These are phyloP conservation scores for Chrosomus eos DNA, from an alignment of 2,797 vertebrate genomes.

Conservation along the genomic window DNA sequence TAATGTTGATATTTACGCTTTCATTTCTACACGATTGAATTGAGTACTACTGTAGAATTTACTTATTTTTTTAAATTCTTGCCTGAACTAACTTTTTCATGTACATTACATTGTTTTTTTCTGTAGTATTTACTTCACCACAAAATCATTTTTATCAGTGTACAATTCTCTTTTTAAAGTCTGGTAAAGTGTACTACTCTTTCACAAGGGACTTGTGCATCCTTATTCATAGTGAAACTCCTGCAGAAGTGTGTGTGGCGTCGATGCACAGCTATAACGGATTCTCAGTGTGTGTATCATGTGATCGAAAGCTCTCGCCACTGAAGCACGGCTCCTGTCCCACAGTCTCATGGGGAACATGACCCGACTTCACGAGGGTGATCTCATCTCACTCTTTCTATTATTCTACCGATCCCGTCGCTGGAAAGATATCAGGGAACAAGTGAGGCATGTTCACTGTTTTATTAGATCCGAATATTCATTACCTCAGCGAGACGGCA, in stretches of 20 bases:
- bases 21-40: too few relatives aligned
- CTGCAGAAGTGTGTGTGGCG: not conserved
- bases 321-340: not conserved
- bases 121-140: too few relatives aligned
- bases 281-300: not conserved
- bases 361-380: slow-evolving; percentile 21
- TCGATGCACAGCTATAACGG: not conserved
- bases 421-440: slow-evolving; percentile 12
- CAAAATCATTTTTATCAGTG: too few relatives aligned
- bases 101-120: too few relatives aligned
- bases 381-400: slow-evolving; percentile 31
- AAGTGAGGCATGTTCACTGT: slow-evolving; percentile 26
- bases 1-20: too few relatives aligned
- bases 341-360: not conserved
- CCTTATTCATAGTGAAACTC: not conserved
- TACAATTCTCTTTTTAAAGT: too few relatives aligned
- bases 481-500: slow-evolving; percentile 20
- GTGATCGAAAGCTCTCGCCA: not conserved
- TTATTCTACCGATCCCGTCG: slow-evolving; percentile 27
- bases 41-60: too few relatives aligned
- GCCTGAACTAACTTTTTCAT: too few relatives aligned
- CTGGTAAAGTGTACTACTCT: not conserved
- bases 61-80: too few relatives aligned
- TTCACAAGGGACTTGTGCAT: not conserved
- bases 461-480: slow-evolving; percentile 7